Percentiles rank a stretch among this genome's conserved stretches.
phyloP scores from a whole-genome alignment of 1,140 invertebrate genomes.

The Hylaeus anthracinus region DNA sequence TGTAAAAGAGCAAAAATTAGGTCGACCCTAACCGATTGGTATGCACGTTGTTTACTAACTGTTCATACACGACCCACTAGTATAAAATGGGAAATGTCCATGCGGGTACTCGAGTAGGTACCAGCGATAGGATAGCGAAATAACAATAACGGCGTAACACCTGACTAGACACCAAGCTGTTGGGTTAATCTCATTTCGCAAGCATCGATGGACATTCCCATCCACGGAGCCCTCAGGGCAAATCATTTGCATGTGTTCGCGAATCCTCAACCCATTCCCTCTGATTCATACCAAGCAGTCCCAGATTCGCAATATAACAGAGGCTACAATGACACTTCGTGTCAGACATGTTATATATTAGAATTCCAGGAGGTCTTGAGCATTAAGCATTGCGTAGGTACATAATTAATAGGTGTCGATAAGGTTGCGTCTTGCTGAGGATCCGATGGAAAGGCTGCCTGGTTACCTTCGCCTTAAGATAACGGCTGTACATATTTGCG shows the following conservation, averaged over 20 bases:
- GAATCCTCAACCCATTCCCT: background rate
- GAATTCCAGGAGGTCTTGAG: slow-evolving; percentile 24
- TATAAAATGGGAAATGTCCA: slow-evolving; percentile 34
- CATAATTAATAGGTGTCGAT: slow-evolving; percentile 41
- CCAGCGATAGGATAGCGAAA: slow-evolving; percentile 9
- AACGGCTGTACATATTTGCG: slow-evolving; percentile 74
- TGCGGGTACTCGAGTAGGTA: slow-evolving; percentile 22
- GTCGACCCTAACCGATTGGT: slow-evolving; percentile 43
- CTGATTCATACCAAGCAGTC: slow-evolving; percentile 13
- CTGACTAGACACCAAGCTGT: slow-evolving; percentile 21
- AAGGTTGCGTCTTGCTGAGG: slow-evolving; percentile 10
- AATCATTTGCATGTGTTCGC: background rate
- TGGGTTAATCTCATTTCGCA: background rate
- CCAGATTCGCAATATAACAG: slow-evolving; percentile 12
- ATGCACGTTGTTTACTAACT: slow-evolving; percentile 64
- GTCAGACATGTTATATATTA: slow-evolving; percentile 12
- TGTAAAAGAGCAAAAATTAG: slow-evolving; percentile 4
- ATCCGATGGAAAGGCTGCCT: slow-evolving; percentile 41
- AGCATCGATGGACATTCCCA: background rate
- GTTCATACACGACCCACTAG: slow-evolving; percentile 39
- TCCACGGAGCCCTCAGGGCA: too few species aligned
- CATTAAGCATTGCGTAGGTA: slow-evolving; percentile 30
- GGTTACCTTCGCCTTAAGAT: slow-evolving; percentile 52
- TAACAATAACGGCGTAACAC: slow-evolving; percentile 42
- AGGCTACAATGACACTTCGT: background rate